Evolutionary conservation across 2,888 invertebrate genomes (phyloP).

Genomic region (Lasius platythorax): DNA sequence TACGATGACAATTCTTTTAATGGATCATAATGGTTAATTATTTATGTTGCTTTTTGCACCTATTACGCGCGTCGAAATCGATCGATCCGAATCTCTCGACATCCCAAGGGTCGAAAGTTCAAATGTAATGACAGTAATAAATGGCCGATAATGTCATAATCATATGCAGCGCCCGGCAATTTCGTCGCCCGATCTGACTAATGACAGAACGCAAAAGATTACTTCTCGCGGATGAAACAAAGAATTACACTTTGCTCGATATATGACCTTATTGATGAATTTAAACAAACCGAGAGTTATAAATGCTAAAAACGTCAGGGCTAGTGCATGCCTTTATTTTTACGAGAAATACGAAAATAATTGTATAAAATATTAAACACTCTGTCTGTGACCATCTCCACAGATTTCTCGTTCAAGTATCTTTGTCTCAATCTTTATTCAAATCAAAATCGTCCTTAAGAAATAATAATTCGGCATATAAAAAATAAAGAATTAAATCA

Average conservation of each 20-base stretch:
- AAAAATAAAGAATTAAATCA: too few relatives aligned
- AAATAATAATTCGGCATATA: background rate
- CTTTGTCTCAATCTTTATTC: background rate
- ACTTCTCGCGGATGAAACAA: slow-evolving; percentile 9
- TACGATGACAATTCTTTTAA: background rate
- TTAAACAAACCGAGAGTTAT: slow-evolving; percentile 14
- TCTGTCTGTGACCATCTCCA: background rate
- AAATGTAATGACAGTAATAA: slow-evolving; percentile 74
- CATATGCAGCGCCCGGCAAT: slow-evolving; percentile 66
- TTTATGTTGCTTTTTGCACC: background rate
- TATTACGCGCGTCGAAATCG: background rate
- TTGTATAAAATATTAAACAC: background rate
- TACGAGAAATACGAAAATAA: background rate
- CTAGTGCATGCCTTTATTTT: slow-evolving; percentile 4
- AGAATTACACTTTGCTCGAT: slow-evolving; percentile 6
- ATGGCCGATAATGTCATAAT: slow-evolving; percentile 75
- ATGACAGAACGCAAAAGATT: slow-evolving; percentile 41
- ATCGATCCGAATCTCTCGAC: slow-evolving; percentile 37
- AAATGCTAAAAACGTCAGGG: background rate
- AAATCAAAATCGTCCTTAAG: background rate
- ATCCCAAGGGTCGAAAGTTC: slow-evolving; percentile 64
- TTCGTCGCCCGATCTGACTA: slow-evolving; percentile 65
- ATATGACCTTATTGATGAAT: slow-evolving; percentile 16
- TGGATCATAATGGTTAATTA: background rate
- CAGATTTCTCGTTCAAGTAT: background rate